Evolutionary conservation across 2,797 vertebrate species (phyloP).

Genomic region (Bradypodion ventrale): DNA sequence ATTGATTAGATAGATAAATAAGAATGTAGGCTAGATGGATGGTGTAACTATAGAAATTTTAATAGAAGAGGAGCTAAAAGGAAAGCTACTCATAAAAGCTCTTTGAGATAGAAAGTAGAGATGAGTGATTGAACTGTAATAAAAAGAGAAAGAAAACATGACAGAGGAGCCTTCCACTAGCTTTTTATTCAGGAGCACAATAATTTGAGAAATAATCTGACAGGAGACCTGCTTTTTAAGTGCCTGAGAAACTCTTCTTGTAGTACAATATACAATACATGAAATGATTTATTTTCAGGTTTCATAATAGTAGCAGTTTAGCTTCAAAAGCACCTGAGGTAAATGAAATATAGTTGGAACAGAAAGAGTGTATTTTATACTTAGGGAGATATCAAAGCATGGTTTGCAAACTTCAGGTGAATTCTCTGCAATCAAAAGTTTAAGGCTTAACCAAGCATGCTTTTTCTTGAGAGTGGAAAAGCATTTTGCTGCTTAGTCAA

Average conservation of each 20-base stretch:
- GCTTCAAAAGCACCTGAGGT: conserved; percentile 7
- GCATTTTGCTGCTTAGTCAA: neutral
- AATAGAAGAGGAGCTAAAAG: neutral
- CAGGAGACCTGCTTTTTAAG: conserved; percentile 20
- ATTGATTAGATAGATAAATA: neutral
- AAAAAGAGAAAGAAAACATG: conserved; percentile 20
- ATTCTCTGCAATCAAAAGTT: neutral
- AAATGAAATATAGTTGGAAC: neutral
- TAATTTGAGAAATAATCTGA: conserved; percentile 33
- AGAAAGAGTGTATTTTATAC: neutral
- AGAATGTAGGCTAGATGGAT: neutral
- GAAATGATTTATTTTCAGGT: conserved; percentile 35
- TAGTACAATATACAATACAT: neutral
- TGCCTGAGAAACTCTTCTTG: conserved; percentile 15
- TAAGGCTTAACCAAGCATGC: neutral
- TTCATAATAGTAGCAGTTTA: conserved; percentile 36
- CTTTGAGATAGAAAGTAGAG: conserved; percentile 1
- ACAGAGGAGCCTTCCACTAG: neutral
- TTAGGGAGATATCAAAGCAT: neutral
- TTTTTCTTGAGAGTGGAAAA: conserved; percentile 13
- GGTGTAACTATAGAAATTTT: neutral
- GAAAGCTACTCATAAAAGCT: conserved; percentile 14
- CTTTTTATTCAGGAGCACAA: conserved; percentile 16
- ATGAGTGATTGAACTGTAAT: conserved; percentile 2
- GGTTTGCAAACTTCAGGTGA: conserved; percentile 25